Percentiles rank a stretch among this genome's conserved stretches.
Evolutionary conservation across 2,113 vertebrate genomes (phyloP).

Genomic region (Sceloporus tristichus): DNA sequence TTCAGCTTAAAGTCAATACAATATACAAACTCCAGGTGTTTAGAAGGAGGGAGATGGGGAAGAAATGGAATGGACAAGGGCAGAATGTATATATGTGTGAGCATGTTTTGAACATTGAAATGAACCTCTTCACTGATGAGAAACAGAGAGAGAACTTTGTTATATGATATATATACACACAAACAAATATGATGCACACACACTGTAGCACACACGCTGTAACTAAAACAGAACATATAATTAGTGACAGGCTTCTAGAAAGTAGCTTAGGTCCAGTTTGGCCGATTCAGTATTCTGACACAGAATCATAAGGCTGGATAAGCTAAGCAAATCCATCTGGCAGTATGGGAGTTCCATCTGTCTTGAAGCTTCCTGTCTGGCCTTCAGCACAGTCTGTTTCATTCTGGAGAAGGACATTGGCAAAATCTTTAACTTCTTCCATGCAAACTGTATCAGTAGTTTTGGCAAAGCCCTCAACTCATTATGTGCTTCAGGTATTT

Average conservation of each 20-base stretch:
- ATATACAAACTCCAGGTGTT: constrained; percentile 24
- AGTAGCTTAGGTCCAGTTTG: neutral
- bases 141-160: neutral
- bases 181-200: neutral
- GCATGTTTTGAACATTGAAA: neutral
- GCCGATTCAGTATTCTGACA: neutral
- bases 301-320: neutral
- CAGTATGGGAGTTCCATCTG: neutral
- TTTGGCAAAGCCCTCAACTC: neutral
- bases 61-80: rapidly evolving
- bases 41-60: constrained; percentile 8
- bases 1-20: rapidly evolving
- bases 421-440: neutral
- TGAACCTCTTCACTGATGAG: neutral
- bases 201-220: neutral
- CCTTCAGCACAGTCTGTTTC: neutral
- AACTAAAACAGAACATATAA: neutral
- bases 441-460: neutral
- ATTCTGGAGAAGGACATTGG: neutral
- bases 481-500: neutral
- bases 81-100: neutral
- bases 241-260: neutral
- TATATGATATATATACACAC: neutral
- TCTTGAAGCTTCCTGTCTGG: neutral
- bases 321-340: neutral